Evolutionary conservation across 2,113 vertebrate genomes (phyloP), one percentile per base, ranked within the genome.

Genomic region (Halcyon senegalensis): DNA sequence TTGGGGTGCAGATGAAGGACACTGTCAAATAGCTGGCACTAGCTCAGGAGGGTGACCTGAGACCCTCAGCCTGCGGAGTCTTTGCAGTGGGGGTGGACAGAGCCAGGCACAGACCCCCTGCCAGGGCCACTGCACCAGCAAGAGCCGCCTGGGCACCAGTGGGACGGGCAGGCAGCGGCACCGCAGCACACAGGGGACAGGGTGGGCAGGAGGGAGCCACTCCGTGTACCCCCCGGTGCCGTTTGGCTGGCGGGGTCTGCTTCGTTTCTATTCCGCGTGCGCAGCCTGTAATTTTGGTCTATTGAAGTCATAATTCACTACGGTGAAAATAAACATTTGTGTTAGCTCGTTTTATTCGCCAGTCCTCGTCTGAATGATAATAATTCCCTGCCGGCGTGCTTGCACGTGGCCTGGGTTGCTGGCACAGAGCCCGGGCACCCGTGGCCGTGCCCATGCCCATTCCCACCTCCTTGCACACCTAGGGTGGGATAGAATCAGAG

Each of bases 251-350:
- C 62, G 9, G 87, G 89, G 77, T 59, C 79, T 79, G 84, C 85
- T 21, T 50, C 77, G 19, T 62, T 83, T 84, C 90, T 8, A 82
- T 80, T 94, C 67, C 23, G 20, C 9, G 27, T 66, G 50, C 63
- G 20, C 88, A 94, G 95, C 75, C 94, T 63, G 53, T 97, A 93
- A 96, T 95, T 96, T 97, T 59, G 92, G 93, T 86, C 96, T 94
- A 84, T 81, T 93, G 91, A 97, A 96, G 94, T 94, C 89, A 23
- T 94, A 95, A 96, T 98, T 97, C 89, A 91, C 97, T 30, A 70
- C 96, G 90, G 94, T 88, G 97, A 97, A 97, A 97, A 97, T 94
- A 95, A 96, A 93, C 92, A 92, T 95, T 97, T 94, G 93, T 81
- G 93, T 84, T 85, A 60, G 93, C 89, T 91, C 1, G 53, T 90